A percentile compares a stretch with the other conserved stretches of the same genome.
These are phyloP conservation scores for Malthinus flaveolus DNA, from an alignment of 2,888 invertebrate genomes.

Conservation along the genomic window DNA sequence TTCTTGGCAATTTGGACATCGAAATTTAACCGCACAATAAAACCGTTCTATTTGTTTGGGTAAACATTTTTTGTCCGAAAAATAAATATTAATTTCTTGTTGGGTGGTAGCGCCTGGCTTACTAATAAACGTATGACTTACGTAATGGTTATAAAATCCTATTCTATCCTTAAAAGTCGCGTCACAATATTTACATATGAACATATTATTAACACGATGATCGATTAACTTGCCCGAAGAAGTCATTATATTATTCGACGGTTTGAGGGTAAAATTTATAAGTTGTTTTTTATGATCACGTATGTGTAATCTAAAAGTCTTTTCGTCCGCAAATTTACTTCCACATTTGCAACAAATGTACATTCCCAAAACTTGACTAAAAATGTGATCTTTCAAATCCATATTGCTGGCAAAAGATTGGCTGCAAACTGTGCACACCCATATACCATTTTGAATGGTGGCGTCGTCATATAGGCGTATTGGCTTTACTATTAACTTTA, in stretches of 20 bases:
- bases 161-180: conserved; percentile 11
- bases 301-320: conserved; percentile 11
- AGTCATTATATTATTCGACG: background rate
- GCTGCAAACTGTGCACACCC: conserved; percentile 11
- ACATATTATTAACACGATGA: conserved; percentile 14
- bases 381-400: conserved; percentile 12
- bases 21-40: background rate
- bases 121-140: conserved; percentile 6
- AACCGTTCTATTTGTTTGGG: background rate
- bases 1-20: background rate
- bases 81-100: background rate
- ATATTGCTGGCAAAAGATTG: background rate
- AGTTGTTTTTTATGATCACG: conserved; percentile 8
- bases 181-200: conserved; percentile 24
- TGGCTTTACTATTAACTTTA: conserved; percentile 3
- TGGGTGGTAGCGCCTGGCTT: background rate
- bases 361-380: conserved; percentile 1
- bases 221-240: conserved; percentile 17
- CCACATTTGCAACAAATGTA: conserved; percentile 19
- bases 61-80: background rate
- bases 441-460: background rate
- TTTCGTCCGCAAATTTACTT: conserved; percentile 15
- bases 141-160: conserved; percentile 20
- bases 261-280: background rate
- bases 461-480: background rate